phyloP scores from a whole-genome alignment of 2,113 vertebrate species.

The Trematocara unimaculatum region DNA sequence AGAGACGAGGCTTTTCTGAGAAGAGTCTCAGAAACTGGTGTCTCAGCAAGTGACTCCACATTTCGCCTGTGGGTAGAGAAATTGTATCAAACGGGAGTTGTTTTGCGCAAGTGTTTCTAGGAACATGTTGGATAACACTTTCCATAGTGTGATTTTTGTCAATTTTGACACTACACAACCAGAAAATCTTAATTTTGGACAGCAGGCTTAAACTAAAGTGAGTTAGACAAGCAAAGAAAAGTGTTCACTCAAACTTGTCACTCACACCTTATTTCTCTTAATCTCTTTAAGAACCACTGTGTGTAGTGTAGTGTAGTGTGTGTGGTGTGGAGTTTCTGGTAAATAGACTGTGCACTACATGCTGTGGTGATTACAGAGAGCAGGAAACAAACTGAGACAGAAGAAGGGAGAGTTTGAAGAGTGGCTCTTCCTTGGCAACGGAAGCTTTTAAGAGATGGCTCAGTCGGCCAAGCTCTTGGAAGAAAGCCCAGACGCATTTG shows the following conservation, averaged over 20 bases:
- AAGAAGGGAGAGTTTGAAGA: conserved; percentile 6
- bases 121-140: conserved; percentile 5
- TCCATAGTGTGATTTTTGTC: background rate
- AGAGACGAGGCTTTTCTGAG: background rate
- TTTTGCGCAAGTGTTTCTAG: conserved; percentile 12
- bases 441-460: conserved; percentile 50
- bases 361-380: conserved; percentile 12
- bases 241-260: background rate
- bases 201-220: background rate
- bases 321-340: background rate
- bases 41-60: background rate
- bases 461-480: conserved; percentile 27
- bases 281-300: background rate
- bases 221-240: background rate
- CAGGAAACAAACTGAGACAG: conserved; percentile 9
- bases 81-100: background rate
- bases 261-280: background rate
- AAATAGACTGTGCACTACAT: background rate
- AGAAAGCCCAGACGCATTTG: conserved; percentile 23
- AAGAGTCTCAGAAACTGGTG: background rate
- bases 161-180: background rate
- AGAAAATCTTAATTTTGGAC: background rate
- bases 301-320: background rate
- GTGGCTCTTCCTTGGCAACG: conserved; percentile 40
- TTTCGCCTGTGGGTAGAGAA: background rate